Percentiles rank a stretch among this genome's conserved stretches.
These are phyloP conservation scores for Noctilio leporinus DNA, from an alignment of 2,113 vertebrate genomes.

Conservation along the genomic window DNA sequence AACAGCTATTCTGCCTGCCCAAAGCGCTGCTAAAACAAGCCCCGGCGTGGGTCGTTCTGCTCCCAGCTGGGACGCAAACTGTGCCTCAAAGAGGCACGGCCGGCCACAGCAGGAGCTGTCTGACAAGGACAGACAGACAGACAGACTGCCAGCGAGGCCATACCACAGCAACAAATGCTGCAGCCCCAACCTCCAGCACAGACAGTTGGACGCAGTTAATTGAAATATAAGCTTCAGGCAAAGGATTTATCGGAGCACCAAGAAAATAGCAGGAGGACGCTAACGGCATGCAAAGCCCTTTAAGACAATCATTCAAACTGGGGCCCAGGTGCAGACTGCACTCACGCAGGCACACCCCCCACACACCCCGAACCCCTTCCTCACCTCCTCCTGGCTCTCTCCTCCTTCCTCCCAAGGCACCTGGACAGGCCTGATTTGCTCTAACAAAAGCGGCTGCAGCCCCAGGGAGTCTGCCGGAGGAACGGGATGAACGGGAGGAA, in stretches of 20 bases:
- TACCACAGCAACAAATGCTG: neutral
- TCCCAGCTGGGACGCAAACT: neutral
- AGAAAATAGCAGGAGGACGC: constrained; percentile 31
- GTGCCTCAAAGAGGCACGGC: neutral
- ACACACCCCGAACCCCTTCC: neutral
- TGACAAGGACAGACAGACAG: neutral
- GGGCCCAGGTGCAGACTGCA: neutral
- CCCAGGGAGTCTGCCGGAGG: constrained; percentile 35
- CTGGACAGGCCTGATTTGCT: constrained; percentile 51
- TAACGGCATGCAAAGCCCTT: constrained; percentile 14
- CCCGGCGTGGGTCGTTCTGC: neutral
- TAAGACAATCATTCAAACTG: neutral
- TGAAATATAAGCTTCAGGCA: constrained; percentile 65
- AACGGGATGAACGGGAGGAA: too few relatives aligned
- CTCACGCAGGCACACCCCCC: neutral
- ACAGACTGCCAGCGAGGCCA: neutral
- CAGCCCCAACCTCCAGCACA: neutral
- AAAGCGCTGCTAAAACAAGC: neutral
- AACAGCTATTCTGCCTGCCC: neutral
- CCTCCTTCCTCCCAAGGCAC: neutral
- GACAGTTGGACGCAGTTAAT: constrained; percentile 62
- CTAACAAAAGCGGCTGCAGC: constrained; percentile 51
- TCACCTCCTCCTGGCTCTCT: neutral
- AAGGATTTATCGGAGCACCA: constrained; percentile 45
- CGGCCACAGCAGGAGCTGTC: neutral